Percentiles rank a stretch among this genome's conserved stretches.
These are phyloP conservation scores for Zaprionus kolodkinae DNA, from an alignment of 1,140 invertebrate genomes.

Conservation along the genomic window DNA sequence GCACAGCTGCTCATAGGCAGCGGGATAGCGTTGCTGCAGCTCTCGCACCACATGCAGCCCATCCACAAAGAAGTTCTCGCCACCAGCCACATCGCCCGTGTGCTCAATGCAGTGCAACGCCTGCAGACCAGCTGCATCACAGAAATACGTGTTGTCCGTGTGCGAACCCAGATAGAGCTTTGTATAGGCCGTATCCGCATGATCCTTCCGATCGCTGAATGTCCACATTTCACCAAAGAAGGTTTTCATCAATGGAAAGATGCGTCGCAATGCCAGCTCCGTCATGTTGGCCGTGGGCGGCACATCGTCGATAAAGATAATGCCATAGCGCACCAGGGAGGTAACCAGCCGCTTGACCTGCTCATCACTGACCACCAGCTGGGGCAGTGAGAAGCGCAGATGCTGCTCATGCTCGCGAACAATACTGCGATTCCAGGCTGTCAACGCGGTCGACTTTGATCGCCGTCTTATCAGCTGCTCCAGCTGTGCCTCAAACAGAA, in stretches of 20 bases:
- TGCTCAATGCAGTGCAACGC: conserved; percentile 89
- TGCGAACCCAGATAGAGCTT: conserved; percentile 85
- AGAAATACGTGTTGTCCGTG: conserved; percentile 90
- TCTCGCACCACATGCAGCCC: conserved; percentile 88
- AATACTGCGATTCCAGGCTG: conserved; percentile 67
- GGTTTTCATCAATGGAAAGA: conserved; percentile 86
- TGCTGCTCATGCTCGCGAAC: conserved; percentile 59
- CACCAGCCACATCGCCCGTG: conserved; percentile 86
- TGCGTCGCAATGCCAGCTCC: conserved; percentile 69
- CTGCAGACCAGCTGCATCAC: conserved; percentile 89
- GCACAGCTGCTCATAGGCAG: conserved; percentile 86
- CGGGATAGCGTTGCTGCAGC: conserved; percentile 85
- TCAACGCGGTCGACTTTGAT: conserved; percentile 50
- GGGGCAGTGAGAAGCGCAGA: conserved; percentile 52
- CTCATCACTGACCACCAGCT: conserved; percentile 52
- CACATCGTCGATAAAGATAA: conserved; percentile 79
- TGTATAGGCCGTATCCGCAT: conserved; percentile 89
- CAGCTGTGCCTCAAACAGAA: conserved; percentile 61
- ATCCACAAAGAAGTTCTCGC: conserved; percentile 89
- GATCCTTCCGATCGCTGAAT: conserved; percentile 85
- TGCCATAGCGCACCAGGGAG: conserved; percentile 70
- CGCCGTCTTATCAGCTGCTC: conserved; percentile 54
- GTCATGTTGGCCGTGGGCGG: conserved; percentile 72
- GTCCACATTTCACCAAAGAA: conserved; percentile 88
- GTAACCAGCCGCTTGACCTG: conserved; percentile 53